These are phyloP conservation scores for Leptopilina syphax DNA, from an alignment of 2,888 invertebrate genomes.

Conservation along the genomic window DNA sequence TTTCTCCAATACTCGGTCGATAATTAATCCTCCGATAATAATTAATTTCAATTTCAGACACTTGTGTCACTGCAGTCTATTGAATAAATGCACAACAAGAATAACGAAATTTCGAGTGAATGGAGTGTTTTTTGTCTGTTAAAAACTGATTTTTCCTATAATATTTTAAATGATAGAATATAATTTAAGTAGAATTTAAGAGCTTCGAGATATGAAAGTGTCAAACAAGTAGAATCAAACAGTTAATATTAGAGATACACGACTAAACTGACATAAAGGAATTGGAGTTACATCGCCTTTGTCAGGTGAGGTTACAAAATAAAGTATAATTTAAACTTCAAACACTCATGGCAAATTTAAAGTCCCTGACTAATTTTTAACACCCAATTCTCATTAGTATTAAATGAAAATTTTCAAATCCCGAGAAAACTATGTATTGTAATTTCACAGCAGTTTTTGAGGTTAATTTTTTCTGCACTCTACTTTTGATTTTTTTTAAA, in stretches of 20 bases:
- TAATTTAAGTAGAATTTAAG: conserved; percentile 16
- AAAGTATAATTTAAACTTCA: conserved; percentile 1
- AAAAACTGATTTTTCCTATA: not conserved
- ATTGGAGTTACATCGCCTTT: conserved; percentile 40
- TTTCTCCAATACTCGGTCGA: too few species aligned
- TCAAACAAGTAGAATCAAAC: not conserved
- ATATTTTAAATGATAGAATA: conserved; percentile 6
- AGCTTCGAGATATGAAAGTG: not conserved
- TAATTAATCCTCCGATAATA: too few species aligned
- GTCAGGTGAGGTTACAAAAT: conserved; percentile 48
- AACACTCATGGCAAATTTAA: not conserved
- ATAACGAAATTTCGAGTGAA: conserved; percentile 4
- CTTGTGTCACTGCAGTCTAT: too few species aligned
- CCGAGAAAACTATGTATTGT: not conserved
- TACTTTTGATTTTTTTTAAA: too few species aligned
- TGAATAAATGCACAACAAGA: not conserved
- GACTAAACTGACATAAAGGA: not conserved
- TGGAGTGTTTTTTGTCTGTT: conserved; percentile 15
- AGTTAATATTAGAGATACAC: not conserved
- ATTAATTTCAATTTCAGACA: too few species aligned
- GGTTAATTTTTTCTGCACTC: not conserved
- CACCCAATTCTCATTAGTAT: not conserved
- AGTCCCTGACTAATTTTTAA: not conserved
- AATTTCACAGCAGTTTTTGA: not conserved
- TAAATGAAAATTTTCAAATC: not conserved